Conservation (phyloP, 2,113 vertebrate species). For the Pelodiscus sinensis region DNA sequence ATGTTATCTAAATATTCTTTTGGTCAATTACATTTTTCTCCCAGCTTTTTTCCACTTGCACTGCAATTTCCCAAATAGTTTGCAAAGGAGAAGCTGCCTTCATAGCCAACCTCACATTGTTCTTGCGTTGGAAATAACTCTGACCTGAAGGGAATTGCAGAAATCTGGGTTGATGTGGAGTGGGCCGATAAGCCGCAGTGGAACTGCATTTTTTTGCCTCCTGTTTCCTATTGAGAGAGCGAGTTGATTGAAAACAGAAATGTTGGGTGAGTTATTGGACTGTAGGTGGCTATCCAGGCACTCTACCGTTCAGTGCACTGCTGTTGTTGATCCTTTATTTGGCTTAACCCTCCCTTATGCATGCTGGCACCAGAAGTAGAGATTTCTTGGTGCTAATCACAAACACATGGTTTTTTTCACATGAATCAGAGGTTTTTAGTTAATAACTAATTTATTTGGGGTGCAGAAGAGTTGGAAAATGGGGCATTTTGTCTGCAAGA, state of each 20-base stretch:
- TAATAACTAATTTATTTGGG: conserved; percentile 37
- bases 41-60: background rate
- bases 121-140: background rate
- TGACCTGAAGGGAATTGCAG: background rate
- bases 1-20: fast-evolving
- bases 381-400: background rate
- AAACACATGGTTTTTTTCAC: background rate
- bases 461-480: conserved; percentile 56
- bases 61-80: background rate
- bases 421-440: conserved; percentile 41
- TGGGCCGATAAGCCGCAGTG: fast-evolving
- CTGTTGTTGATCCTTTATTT: background rate
- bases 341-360: background rate
- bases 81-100: background rate
- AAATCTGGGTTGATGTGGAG: background rate
- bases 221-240: background rate
- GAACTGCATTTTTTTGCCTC: background rate
- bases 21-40: background rate
- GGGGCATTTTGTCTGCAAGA: conserved; percentile 43
- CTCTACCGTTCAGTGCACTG: background rate
- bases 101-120: background rate
- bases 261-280: fast-evolving
- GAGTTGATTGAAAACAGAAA: background rate
- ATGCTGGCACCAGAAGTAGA: background rate
- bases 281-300: fast-evolving